phyloP scores from a whole-genome alignment of 2,888 invertebrate species.

The Vannuccia rotundouncinata region DNA sequence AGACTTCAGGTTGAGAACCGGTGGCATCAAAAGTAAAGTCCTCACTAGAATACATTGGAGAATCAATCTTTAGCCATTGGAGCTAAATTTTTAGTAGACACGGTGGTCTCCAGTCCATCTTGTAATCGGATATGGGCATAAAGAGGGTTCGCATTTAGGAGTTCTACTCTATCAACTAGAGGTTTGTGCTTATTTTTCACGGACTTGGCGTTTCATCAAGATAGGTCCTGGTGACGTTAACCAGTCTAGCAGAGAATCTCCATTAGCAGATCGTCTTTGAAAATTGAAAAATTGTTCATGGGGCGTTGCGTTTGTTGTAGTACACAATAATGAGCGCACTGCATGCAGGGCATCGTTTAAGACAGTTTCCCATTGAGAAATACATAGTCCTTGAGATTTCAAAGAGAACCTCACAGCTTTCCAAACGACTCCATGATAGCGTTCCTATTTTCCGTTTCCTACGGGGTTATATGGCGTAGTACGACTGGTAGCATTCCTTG shows the following conservation, averaged over 20 bases:
- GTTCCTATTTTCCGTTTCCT: conserved; percentile 41
- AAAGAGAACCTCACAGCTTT: conserved; percentile 39
- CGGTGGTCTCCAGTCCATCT: conserved; percentile 39
- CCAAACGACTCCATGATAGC: conserved; percentile 42
- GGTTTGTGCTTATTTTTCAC: conserved; percentile 37
- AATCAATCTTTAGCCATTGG: conserved; percentile 33
- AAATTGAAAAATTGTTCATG: conserved; percentile 39
- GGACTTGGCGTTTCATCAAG: conserved; percentile 39
- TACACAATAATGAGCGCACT: conserved; percentile 41
- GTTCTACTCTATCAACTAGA: conserved; percentile 39
- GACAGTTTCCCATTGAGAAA: conserved; percentile 39
- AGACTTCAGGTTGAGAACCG: no score
- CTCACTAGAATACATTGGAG: no score
- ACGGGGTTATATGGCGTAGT: conserved; percentile 41
- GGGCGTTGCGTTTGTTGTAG: conserved; percentile 38
- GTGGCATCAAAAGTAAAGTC: no score
- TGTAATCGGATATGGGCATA: conserved; percentile 40
- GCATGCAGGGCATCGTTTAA: conserved; percentile 42
- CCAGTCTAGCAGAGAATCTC: conserved; percentile 37
- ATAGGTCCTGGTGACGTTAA: conserved; percentile 36
- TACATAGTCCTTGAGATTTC: conserved; percentile 27
- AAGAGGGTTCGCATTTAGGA: conserved; percentile 38
- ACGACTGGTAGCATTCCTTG: conserved; percentile 41
- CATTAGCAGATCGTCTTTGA: conserved; percentile 26
- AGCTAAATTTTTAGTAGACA: conserved; percentile 38